Percentiles rank a stretch among this genome's conserved stretches.
Conservation (phyloP, 2,113 vertebrate genomes). For the Tetrao urogallus region DNA sequence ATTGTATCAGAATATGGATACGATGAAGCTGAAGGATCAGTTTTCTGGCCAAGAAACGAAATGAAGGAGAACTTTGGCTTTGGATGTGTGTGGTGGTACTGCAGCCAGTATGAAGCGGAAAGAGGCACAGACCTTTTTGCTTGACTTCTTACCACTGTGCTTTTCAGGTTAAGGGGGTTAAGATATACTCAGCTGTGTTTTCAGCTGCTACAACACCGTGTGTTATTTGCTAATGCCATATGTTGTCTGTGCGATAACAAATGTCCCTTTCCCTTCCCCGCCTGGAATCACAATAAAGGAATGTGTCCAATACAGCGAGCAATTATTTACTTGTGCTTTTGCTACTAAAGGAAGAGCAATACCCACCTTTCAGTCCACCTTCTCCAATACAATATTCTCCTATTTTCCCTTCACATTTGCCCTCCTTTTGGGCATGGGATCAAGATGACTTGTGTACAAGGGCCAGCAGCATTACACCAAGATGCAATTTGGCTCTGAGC, state of each 20-base stretch:
- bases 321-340: too few relatives aligned
- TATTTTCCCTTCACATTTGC: background rate
- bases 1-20: background rate
- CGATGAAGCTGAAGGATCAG: background rate
- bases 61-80: background rate
- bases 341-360: too few relatives aligned
- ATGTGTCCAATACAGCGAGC: too few relatives aligned
- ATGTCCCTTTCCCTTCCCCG: background rate
- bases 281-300: too few relatives aligned
- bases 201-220: background rate
- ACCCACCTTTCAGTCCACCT: fast-evolving
- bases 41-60: background rate
- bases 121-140: background rate
- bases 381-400: background rate
- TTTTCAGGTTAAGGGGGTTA: background rate
- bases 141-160: background rate
- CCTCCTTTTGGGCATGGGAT: background rate
- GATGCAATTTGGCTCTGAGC: background rate
- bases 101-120: fast-evolving
- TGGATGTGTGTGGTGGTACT: fast-evolving
- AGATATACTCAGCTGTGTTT: background rate
- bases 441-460: background rate
- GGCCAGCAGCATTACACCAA: background rate
- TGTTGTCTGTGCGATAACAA: slow-evolving; percentile 24
- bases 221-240: background rate